Base-by-base conservation (phyloP, 2,888 invertebrate species). In the Stictocephala bisonia region DNA sequence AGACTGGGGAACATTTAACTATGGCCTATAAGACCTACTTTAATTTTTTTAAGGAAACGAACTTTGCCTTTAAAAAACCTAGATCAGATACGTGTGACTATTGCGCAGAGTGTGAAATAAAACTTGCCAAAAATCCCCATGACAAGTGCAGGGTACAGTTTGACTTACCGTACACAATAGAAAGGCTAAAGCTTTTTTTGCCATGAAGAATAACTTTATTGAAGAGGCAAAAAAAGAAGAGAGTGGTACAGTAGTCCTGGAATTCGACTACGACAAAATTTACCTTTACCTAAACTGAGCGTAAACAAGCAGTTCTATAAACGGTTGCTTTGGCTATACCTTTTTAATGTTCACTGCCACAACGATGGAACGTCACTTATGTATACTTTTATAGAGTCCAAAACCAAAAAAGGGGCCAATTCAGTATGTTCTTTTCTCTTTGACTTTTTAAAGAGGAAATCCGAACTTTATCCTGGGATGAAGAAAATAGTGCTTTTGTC, bases 201-300 rank as follows among this genome's bases (percentile, higher is more conserved):
- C 4, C 6, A 31, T 66, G 27, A 69, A 69, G 20, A 13, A 15
- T 31, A n/a, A 44, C 1, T 67, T 44, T 50, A 64, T 72, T 50
- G 26, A 1, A 6, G 22, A 76, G 51, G 72, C 56, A 35, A 76
- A 73, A 72, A 48, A 60, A n/a, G 15, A 24, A 11, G 68, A 73
- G n/a, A n/a, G n/a, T 35, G 51, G 35, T 15, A 56, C 48, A 26
- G 35, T 77, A 56, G 70, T 74, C 26, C 15, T 77, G 18, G 78
- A 78, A 68, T 78, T 77, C 73, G 78, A 78, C 71, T 78, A 77
- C 64, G 74, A 67, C 79, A 79, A 64, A 78, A 78, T 69, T 56
- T 77, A 18, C 75, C 78, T 15, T 68, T 79, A 7, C 79, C 77
- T 7, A 77, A 77, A 35, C 51, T 79, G 40, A 31, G 27, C 22